Conservation (phyloP, 1,140 invertebrate species). For the Drosophila pandora region DNA sequence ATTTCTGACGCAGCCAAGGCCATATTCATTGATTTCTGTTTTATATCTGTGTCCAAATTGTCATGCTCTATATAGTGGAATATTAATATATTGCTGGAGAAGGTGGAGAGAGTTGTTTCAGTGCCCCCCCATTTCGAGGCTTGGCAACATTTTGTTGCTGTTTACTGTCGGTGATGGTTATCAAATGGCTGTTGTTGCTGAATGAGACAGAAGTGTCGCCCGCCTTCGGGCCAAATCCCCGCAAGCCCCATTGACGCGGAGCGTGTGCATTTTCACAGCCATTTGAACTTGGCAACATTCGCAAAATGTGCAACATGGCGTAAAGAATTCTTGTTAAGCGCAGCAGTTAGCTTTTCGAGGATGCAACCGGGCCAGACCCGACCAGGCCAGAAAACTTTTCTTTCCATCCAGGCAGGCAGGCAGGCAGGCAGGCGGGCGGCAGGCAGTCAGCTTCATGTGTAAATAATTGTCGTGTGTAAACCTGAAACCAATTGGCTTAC, state of each 20-base stretch:
- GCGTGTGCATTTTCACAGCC: slow-evolving; percentile 76
- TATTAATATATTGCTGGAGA: slow-evolving; percentile 8
- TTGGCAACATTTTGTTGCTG: slow-evolving; percentile 19
- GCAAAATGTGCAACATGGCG: slow-evolving; percentile 74
- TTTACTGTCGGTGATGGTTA: slow-evolving; percentile 29
- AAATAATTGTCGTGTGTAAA: slow-evolving; percentile 5
- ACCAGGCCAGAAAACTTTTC: slow-evolving; percentile 48
- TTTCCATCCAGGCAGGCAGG: slow-evolving; percentile 23
- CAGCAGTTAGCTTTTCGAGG: slow-evolving; percentile 56
- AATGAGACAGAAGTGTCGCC: not conserved
- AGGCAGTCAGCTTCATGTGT: not conserved
- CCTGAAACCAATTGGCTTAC: not conserved
- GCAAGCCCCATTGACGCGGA: not conserved
- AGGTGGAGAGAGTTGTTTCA: slow-evolving; percentile 4
- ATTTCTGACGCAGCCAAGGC: not conserved
- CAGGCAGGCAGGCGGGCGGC: not conserved
- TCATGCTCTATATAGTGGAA: not conserved
- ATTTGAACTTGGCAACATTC: slow-evolving; percentile 77
- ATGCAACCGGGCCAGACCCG: slow-evolving; percentile 10
- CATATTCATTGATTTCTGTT: not conserved
- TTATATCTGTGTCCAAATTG: not conserved
- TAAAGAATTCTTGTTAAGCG: slow-evolving; percentile 74
- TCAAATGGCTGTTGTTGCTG: slow-evolving; percentile 35
- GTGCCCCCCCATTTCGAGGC: slow-evolving; percentile 9
- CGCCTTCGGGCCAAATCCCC: not conserved